Conservation (phyloP, 2,797 vertebrate species). For the Coregonus suidteri region DNA sequence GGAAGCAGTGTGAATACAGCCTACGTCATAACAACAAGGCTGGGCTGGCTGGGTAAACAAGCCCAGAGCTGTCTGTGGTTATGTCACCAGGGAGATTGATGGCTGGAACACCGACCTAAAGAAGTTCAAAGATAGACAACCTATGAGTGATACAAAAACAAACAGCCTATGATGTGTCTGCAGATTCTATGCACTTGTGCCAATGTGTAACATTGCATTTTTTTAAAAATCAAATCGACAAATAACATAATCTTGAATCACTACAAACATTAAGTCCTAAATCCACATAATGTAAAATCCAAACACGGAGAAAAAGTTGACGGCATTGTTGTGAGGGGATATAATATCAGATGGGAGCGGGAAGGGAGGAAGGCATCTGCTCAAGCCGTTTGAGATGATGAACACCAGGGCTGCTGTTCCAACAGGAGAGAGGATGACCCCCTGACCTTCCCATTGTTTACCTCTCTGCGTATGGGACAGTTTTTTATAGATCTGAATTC, state of each 20-base stretch:
- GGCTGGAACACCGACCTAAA: background rate
- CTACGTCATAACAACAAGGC: slow-evolving; percentile 59
- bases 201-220: too few species aligned
- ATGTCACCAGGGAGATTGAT: background rate
- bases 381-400: slow-evolving; percentile 25
- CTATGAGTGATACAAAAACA: too few species aligned
- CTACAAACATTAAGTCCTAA: too few species aligned
- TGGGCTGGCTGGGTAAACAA: slow-evolving; percentile 17
- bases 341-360: background rate
- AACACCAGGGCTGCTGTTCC: slow-evolving; percentile 38
- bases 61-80: slow-evolving; percentile 16
- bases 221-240: too few species aligned
- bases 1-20: slow-evolving; percentile 63
- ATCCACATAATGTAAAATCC: background rate
- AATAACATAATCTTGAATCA: too few species aligned
- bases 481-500: slow-evolving; percentile 10
- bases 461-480: slow-evolving; percentile 14
- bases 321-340: background rate
- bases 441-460: slow-evolving; percentile 59
- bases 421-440: slow-evolving; percentile 24
- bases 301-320: background rate
- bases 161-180: too few species aligned
- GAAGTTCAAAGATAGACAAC: too few species aligned
- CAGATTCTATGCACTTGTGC: too few species aligned
- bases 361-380: slow-evolving; percentile 49